Evolutionary conservation across 1,140 invertebrate genomes (phyloP), one percentile per base, ranked within the genome.

Genomic region (Tigriopus japonicus): DNA sequence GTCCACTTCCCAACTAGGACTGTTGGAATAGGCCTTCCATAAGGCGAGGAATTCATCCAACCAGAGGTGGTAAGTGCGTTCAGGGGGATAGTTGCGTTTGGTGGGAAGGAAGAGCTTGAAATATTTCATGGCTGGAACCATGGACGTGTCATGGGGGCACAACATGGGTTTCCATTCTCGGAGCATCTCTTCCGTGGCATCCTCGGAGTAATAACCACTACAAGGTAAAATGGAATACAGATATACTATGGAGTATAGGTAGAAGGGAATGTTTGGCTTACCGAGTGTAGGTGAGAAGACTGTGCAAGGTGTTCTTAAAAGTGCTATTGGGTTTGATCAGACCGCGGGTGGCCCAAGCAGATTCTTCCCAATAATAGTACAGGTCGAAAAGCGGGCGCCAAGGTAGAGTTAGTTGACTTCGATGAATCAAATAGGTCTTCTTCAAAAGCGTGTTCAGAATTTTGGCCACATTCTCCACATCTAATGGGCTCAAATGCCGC

Each of bases 81-180:
- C 59, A 1, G 59, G 59, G 2, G 59, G 59, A 15, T 54, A 24
- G 15, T 28, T 19, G 3, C 42, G 14, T 13, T 19, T 55, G 1
- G 59, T 61, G 49, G 59, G 59, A 13, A 61, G 19, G 51, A 61
- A 61, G 13, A 61, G 35, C 12, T n/a, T 24, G 21, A 56, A 61
- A 40, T 55, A 61, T 19, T 54, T 61, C 24, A 53, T 54, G 13
- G 35, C 59, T n/a, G 10, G 13, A 19, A 21, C 24, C 14, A 61
- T 61, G n/a, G 49, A 14, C 13, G 21, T 17, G 59, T 61, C 59
- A 55, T 53, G 19, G 9, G 59, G 59, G 17, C 59, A 54, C 21
- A 54, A 17, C 59, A 51, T 13, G 24, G 28, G 59, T 7, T 40
- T 19, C 45, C 45, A 61, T n/a, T 49, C n/a, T 13, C 43, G 17